Evolutionary conservation across 2,113 vertebrate species (phyloP), one percentile per base, ranked within the genome.

Genomic region (Lichenostomus cassidix): DNA sequence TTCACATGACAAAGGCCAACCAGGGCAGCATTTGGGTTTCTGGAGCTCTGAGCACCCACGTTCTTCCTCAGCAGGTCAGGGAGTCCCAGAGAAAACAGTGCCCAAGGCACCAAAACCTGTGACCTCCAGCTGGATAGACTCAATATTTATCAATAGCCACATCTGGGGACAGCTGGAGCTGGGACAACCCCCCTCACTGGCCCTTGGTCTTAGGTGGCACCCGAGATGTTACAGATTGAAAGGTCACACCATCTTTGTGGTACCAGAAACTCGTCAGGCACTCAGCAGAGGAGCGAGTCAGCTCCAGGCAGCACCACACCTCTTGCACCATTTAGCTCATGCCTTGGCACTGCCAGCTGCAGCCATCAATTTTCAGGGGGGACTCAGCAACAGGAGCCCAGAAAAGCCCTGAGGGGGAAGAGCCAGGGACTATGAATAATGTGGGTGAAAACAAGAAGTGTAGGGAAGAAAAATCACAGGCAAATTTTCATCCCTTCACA

Each of bases 401-500:
- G 81, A 95, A 95, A 89, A 92, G 15, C 46, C 83, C 78, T 67
- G 77, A 87, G 75, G 27, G 46, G 42, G 58, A 87, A 76, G 74
- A 95, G 62, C 31, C 55, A 56, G 42, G 27, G 29, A 62, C 67
- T 92, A 53, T 70, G 70, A 91, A 95, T 90, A 91, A 91, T 90
- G 70, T 84, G 46, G 62, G 49, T 81, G 87, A 92, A 95, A 77
- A 24, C 39, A 80, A 92, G 84, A 82, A 82, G 65, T 78, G 85
- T n/a, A 92, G 70, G 27, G 42, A 89, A 94, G 59, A 85, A 94
- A 93, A 95, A 89, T 76, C 82, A 73, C 85, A 92, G 85, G 76
- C 52, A 92, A 95, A 60, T 89, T 94, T 96, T 87, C 70, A 89
- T 87, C 89, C 81, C 87, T 95, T 92, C 89, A 76, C 89, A 83